These are phyloP conservation scores for Bubalus kerabau DNA, from an alignment of 2,113 vertebrate genomes.

Conservation along the genomic window DNA sequence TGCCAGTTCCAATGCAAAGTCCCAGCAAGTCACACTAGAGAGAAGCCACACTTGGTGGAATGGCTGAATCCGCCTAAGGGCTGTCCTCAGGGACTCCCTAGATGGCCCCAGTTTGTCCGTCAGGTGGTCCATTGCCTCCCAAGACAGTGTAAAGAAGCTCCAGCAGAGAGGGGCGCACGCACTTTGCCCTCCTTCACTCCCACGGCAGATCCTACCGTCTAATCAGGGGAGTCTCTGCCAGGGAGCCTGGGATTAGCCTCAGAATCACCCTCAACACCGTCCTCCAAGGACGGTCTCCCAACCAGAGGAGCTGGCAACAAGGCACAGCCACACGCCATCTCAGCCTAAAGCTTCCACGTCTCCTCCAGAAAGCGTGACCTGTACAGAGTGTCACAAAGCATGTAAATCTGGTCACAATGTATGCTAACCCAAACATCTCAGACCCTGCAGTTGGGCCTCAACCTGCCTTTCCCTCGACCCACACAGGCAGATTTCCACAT, in stretches of 20 bases:
- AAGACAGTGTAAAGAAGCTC: not conserved
- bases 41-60: not conserved
- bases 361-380: not conserved
- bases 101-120: not conserved
- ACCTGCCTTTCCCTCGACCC: not conserved
- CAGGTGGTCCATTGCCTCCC: not conserved
- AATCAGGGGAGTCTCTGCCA: not conserved
- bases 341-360: not conserved
- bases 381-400: not conserved
- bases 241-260: not conserved
- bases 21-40: not conserved
- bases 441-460: not conserved
- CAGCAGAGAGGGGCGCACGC: fast-evolving
- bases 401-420: not conserved
- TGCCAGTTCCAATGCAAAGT: not conserved
- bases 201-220: fast-evolving
- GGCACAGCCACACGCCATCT: not conserved
- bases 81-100: not conserved
- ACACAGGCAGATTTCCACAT: not conserved
- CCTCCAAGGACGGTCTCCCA: not conserved
- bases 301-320: not conserved
- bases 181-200: not conserved
- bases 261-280: not conserved
- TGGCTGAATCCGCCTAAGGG: fast-evolving
- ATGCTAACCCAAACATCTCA: not conserved